Base-by-base conservation (phyloP, 2,888 invertebrate genomes). In the Dascillus cervinus region DNA sequence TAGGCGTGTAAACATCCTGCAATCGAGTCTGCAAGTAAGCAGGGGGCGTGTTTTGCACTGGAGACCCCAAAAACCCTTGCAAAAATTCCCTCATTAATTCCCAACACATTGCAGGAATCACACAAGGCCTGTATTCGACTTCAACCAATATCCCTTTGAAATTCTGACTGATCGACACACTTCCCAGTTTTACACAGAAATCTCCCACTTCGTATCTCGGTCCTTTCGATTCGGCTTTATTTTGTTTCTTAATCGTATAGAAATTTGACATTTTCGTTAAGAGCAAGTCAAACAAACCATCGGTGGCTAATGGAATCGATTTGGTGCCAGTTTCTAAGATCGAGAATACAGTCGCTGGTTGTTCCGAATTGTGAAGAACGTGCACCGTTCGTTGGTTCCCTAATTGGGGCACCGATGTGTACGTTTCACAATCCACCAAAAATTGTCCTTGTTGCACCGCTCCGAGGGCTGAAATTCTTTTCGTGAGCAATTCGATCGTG, bases 351-450 rank as follows among this genome's bases (percentile, higher is more conserved):
- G 94, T 87, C 0, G 91, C 92, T 0, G 95, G 95, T 56, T 91
- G 88, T 58, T 96, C 95, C 0, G 90, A 92, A 63, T 95, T 90
- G 66, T 95, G 94, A 4, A 96, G 71, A n/a, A 95, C 82, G 63
- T 94, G 90, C 0, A 94, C 83, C 0, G 85, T 83, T 52, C 86
- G 79, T 37, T 83, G 81, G 25, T 78, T 75, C 3, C 84, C 87
- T 58, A 84, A 69, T 51, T 79, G 77, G 1, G 83, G 81, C 23
- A 81, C 77, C 1, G 88, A 86, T 21, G 80, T 79, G 56, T 87
- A 94, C 0, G 92, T 92, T 62, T 96, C 95, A 53, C 95, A 96
- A 58, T 96, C 95, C 0, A 96, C 94, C 27, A 88, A 64, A 62
- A 94, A 95, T 50, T 87, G 89, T 0, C 95, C 95, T 35, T 83